Conservation (phyloP, 2,113 vertebrate genomes). For the Phaethon lepturus region DNA sequence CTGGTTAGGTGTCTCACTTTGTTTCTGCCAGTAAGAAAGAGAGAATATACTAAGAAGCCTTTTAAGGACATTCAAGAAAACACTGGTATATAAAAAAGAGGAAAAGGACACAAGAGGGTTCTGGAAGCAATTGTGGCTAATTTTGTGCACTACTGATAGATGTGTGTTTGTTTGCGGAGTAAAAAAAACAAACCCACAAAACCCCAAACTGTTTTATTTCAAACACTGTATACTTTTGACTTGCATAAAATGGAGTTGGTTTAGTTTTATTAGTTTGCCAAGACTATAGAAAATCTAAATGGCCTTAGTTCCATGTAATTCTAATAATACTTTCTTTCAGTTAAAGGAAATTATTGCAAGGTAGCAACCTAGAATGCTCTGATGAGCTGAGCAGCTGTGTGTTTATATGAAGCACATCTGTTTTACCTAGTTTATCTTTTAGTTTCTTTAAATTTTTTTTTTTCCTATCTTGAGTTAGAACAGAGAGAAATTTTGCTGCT, state of each 20-base stretch:
- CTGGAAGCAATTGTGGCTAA: neutral
- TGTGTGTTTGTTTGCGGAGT: neutral
- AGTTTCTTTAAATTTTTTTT: neutral
- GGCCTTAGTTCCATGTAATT: neutral
- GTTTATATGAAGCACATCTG: neutral
- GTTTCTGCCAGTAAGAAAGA: slow-evolving; percentile 31
- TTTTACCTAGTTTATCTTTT: neutral
- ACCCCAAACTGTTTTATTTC: neutral
- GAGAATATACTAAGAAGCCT: neutral
- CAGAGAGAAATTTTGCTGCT: neutral
- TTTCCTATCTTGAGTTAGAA: neutral
- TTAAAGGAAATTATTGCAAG: neutral
- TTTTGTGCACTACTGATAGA: neutral
- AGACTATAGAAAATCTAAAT: neutral
- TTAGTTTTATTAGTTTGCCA: neutral
- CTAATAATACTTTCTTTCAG: neutral
- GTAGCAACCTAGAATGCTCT: neutral
- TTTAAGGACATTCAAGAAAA: slow-evolving; percentile 45
- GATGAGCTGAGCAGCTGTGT: neutral
- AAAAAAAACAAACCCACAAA: neutral
- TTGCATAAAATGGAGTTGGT: neutral
- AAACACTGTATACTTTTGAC: neutral
- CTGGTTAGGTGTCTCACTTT: neutral
- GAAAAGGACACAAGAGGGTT: neutral
- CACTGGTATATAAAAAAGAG: neutral